Conservation (phyloP, 2,797 vertebrate genomes). For the Dermochelys coriacea region DNA sequence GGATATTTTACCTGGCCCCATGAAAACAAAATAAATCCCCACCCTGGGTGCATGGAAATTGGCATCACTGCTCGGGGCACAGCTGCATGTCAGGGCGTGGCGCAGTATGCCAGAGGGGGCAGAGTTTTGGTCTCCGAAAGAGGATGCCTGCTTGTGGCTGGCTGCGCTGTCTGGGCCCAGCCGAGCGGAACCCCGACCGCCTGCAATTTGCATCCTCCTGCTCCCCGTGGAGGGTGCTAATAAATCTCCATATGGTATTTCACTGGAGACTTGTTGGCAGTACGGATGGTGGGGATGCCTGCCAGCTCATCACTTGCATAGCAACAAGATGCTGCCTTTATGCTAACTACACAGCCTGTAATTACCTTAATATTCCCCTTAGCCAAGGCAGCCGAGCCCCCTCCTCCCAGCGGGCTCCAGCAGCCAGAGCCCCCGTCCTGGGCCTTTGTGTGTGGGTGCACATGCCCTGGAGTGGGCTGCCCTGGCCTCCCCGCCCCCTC, state of each 20-base stretch:
- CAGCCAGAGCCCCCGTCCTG: neutral
- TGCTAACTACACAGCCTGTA: conserved; percentile 26
- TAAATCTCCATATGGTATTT: conserved; percentile 13
- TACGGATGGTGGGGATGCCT: neutral
- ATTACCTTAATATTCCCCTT: conserved; percentile 48
- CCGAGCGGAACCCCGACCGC: neutral
- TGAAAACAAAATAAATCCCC: neutral
- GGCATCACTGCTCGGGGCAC: neutral
- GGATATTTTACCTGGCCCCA: fast-evolving
- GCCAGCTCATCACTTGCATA: conserved; percentile 20
- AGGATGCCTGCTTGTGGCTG: neutral
- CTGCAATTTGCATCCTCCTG: neutral
- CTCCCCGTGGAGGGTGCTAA: neutral
- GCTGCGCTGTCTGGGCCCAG: neutral
- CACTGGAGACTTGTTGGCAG: neutral
- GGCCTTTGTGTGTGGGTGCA: neutral
- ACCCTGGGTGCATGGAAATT: neutral
- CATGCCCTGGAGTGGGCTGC: neutral
- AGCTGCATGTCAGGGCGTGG: neutral
- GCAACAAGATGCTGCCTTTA: conserved; percentile 41
- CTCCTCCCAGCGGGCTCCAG: fast-evolving
- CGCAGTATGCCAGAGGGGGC: neutral
- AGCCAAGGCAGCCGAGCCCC: neutral
- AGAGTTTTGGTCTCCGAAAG: neutral
- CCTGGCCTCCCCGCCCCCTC: neutral